These are phyloP conservation scores for Rhinolophus ferrumequinum DNA, from an alignment of 2,113 vertebrate species.

Conservation along the genomic window DNA sequence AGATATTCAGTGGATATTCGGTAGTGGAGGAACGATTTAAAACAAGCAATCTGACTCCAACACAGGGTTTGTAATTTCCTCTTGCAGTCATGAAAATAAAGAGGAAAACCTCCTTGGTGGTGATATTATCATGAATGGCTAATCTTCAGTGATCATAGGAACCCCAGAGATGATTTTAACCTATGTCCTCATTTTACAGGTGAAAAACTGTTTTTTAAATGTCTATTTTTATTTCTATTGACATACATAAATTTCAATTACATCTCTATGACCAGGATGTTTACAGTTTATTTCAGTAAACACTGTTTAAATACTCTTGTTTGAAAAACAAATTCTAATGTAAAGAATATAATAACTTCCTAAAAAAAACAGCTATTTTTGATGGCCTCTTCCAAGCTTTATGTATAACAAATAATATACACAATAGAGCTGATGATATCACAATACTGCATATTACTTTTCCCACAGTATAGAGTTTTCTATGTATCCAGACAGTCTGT, in stretches of 20 bases:
- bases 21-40: background rate
- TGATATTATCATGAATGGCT: background rate
- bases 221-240: background rate
- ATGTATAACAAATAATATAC: background rate
- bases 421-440: background rate
- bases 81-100: background rate
- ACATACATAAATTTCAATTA: background rate
- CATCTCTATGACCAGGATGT: background rate
- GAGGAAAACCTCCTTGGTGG: background rate
- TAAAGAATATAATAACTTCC: background rate
- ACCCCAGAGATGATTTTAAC: background rate
- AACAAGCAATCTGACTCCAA: background rate
- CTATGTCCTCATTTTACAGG: background rate
- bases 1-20: background rate
- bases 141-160: background rate
- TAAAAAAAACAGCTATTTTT: background rate
- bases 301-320: background rate
- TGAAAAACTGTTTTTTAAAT: background rate
- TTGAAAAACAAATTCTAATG: background rate
- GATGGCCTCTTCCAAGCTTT: background rate
- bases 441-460: background rate
- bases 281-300: background rate
- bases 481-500: background rate
- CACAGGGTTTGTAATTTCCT: background rate
- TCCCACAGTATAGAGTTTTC: background rate